Base-by-base conservation (phyloP, 2,797 vertebrate genomes). In the Siniperca scherzeri region DNA sequence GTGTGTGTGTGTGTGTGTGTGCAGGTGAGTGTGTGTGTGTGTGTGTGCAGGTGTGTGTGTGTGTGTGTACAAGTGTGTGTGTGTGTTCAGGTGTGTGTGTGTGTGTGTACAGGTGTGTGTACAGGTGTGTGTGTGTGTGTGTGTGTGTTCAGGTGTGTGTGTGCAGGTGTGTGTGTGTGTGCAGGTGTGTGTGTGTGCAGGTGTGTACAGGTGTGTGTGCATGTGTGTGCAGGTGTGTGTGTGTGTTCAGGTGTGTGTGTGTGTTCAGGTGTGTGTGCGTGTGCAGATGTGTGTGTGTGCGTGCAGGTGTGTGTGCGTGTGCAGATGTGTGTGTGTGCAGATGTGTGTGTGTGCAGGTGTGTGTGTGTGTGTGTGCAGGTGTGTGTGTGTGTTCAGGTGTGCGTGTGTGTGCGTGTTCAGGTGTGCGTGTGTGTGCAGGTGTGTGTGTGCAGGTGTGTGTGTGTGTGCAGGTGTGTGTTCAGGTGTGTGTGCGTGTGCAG, bases 401-500 rank as follows among this genome's bases (percentile, higher is more conserved):
- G 62, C 36, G 40, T 27, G 27, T 27, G 16, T 56, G 50, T 52
- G 36, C 4, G n/a, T 27, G 74, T 56, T 1, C 19, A 44, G 21
- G 27, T 48, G 10, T 50, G 48, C 56, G 21, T n/a, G 33, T 21
- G 50, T 17, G 52, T 36, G n/a, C 36, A 60, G 30, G 14, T 59
- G 5, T 27, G 27, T 52, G 42, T 40, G 62, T 48, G 42, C 27
- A 27, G 27, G 27, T 27, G 27, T 27, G 36, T 7, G 16, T 55
- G 50, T 52, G 36, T 6, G n/a, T 27, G 71, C 52, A 96, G 27
- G 27, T 48, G 10, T 50, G 60, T 55, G 25, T 27, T n/a, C 21
- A 40, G 16, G 59, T 33, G 40, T 46, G 27, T 9, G 27, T 50
- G 42, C 22, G 62, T 38, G 30, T 42, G 21, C 38, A 52, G 22